Base-by-base conservation (phyloP, 2,888 invertebrate species). In the Tortrix viridana region DNA sequence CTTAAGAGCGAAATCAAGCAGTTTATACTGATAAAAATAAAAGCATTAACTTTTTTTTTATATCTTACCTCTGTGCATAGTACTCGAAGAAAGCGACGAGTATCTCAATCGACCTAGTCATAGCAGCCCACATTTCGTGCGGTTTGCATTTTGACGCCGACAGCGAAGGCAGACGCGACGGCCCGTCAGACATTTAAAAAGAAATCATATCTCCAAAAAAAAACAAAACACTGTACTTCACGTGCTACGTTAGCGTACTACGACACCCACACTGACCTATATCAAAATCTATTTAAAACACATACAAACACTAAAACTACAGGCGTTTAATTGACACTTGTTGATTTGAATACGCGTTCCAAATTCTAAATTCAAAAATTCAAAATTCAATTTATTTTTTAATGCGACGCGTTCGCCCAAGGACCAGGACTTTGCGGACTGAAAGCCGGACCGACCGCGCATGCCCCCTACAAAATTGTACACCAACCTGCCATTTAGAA, bases 1-100 rank as follows among this genome's bases (percentile, higher is more conserved):
- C 23, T 6, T 6, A 5, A 6, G 5, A 23, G 6, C 5, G 6
- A 6, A 5, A 23, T 1, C 26, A 26, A 26, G 9, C 26, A 26
- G 9, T 26, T 9, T 2, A 9, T 26, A 26, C 2, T 9, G 1
- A 26, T 9, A 3, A 9, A 26, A 26, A 26, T 3, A 26, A 2
- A 26, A 26, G 26, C 9, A 26, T 2, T 7, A 26, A 2, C 2
- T 26, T 6, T 23, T 7, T 7, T 26, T 26, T 26, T 9, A 26
- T 0, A 3, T 69, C 87, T 93, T 93, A 95, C 95, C 95, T 95
- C 77, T 95, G 94, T 65, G 95, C 94, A 89, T 96, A 96, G 84
- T 96, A 96, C 84, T 96, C 96, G 93, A 96, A 95, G 93, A 96
- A 95, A 58, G 96, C 96, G 69, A 96, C 96, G 80, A 96, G 93